Base-by-base conservation (phyloP, 2,888 invertebrate genomes). In the Alviniconcha strummeri region DNA sequence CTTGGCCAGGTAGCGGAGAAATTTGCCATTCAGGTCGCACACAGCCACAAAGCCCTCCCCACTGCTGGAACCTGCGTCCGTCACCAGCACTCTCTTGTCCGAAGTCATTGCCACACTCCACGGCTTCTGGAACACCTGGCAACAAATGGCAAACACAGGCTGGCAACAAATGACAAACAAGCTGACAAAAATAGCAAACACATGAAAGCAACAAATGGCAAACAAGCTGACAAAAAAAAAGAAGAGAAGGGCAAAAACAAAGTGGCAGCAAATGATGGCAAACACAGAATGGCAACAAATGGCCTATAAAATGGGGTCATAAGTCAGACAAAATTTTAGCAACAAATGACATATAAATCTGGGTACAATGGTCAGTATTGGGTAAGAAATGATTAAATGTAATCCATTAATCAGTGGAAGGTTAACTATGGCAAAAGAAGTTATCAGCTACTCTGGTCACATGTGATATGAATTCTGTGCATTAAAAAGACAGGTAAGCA, bases 71-170 rank as follows among this genome's bases (percentile, higher is more conserved):
- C 82, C 84, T 69, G 82, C 80, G 71, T 84, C 83, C 2, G 83
- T 80, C n/a, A 83, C 71, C 60, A 84, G 36, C n/a, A 84, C 69
- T 54, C 79, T 76, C 19, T 75, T 76, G 71, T 80, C 75, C 54
- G 84, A 75, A 7, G 83, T 69, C 64, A 80, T 8, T 4, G 81
- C 84, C n/a, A 82, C 80, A 11, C 84, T 80, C 84, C 84, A 84
- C 5, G 84, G 84, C 76, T 76, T 80, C 13, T n/a, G 72, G 57
- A 71, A 81, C 6, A 75, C 13, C 81, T 81, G 57, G 13, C 5
- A 19, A 80, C 52, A 52, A 9, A 69, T 11, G 36, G 36, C 36
- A 36, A 36, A 36, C 36, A 36, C 36, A 36, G 36, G 17, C 17
- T 17, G 54, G 52, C 5, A 52, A 75, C 8, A 75, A 54, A 75